Evolutionary conservation across 2,113 vertebrate genomes (phyloP).

Genomic region (Bufo bufo): DNA sequence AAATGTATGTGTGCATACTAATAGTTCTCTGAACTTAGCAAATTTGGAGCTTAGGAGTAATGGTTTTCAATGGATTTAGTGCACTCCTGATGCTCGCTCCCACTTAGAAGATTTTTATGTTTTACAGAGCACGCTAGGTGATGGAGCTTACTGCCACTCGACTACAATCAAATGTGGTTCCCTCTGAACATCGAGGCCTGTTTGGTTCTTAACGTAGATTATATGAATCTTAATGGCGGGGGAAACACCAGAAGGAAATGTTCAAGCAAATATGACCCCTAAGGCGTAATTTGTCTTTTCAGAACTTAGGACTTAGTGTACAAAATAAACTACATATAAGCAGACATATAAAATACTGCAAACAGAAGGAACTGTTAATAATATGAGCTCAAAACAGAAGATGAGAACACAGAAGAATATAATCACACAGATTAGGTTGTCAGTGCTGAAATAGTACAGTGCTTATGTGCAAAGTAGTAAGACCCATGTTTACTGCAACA

Average conservation of each 20-base stretch:
- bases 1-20: neutral
- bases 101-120: slow-evolving; percentile 2
- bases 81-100: neutral
- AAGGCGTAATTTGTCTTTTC: neutral
- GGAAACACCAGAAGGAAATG: neutral
- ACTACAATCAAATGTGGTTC: neutral
- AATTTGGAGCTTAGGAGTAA: neutral
- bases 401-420: no score
- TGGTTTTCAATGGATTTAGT: neutral
- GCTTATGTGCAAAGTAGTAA: no score
- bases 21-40: neutral
- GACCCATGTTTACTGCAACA: no score
- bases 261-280: neutral
- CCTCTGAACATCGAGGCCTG: neutral
- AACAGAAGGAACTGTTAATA: no score
- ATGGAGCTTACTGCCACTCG: neutral
- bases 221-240: neutral
- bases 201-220: neutral
- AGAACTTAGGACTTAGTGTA: neutral
- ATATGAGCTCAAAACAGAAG: no score
- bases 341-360: no score
- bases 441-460: no score
- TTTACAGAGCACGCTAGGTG: neutral
- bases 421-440: no score
- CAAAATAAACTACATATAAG: no score